Conservation (phyloP, 2,113 vertebrate genomes). For the Menura novaehollandiae region DNA sequence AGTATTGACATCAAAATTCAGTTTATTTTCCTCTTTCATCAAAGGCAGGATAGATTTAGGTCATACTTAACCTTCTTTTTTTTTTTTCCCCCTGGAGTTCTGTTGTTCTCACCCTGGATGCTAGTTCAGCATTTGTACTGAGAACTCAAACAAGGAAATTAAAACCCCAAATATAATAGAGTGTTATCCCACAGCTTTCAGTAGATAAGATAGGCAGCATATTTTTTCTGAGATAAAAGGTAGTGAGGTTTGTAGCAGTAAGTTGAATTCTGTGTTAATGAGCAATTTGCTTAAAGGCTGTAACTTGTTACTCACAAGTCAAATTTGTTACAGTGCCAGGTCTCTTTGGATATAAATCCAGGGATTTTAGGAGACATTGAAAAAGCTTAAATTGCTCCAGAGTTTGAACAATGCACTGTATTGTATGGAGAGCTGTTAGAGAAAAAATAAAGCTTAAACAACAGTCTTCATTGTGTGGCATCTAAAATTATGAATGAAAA, state of each 20-base stretch:
- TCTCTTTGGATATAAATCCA: conserved; percentile 68
- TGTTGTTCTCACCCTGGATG: neutral
- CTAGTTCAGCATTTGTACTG: conserved; percentile 5
- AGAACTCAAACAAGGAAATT: conserved; percentile 8
- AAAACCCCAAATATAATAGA: neutral
- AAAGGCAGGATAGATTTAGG: conserved; percentile 17
- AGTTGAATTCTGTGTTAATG: conserved; percentile 46
- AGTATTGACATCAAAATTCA: conserved; percentile 4
- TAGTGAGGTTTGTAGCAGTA: conserved; percentile 5
- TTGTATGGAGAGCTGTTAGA: conserved; percentile 55
- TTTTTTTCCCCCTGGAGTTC: neutral
- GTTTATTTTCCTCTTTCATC: neutral
- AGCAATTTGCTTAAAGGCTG: conserved; percentile 66
- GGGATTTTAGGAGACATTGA: conserved; percentile 67
- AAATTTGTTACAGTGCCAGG: conserved; percentile 53
- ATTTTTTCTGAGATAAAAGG: neutral
- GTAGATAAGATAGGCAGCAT: neutral
- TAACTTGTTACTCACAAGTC: conserved; percentile 66
- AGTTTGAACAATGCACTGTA: conserved; percentile 50
- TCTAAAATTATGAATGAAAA: conserved; percentile 64
- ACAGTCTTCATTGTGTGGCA: conserved; percentile 12
- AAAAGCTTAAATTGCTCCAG: conserved; percentile 62
- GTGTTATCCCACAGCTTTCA: neutral
- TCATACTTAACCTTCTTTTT: neutral
- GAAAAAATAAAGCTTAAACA: conserved; percentile 38